phyloP scores from a whole-genome alignment of 2,113 vertebrate species.

The Ammodytes dubius region DNA sequence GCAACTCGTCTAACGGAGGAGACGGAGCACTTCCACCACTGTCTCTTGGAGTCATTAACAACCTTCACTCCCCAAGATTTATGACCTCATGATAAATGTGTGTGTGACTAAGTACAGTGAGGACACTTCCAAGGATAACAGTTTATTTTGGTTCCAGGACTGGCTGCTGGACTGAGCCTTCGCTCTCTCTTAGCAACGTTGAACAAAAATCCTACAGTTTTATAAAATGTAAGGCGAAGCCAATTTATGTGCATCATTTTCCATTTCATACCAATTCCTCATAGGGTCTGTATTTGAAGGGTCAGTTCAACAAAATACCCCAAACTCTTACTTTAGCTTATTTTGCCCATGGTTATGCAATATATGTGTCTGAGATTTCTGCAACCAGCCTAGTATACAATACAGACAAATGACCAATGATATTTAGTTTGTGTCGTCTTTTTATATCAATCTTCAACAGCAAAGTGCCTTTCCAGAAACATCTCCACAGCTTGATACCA shows the following conservation, averaged over 20 bases:
- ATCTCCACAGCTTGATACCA: not conserved
- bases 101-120: constrained; percentile 76
- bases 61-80: constrained; percentile 79
- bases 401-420: not conserved
- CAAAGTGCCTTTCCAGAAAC: not conserved
- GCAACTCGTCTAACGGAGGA: constrained; percentile 52
- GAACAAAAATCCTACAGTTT: constrained; percentile 22
- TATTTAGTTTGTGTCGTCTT: not conserved
- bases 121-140: constrained; percentile 80
- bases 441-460: not conserved
- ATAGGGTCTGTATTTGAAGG: not conserved
- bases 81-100: constrained; percentile 78
- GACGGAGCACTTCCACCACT: constrained; percentile 70
- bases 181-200: constrained; percentile 7
- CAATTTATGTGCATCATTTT: constrained; percentile 27
- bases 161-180: constrained; percentile 20
- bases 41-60: constrained; percentile 77
- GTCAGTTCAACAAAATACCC: not conserved
- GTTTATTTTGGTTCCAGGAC: constrained; percentile 66
- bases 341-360: not conserved
- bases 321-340: not conserved
- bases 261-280: constrained; percentile 16
- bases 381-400: not conserved
- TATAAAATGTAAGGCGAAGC: not conserved
- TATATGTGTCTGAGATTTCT: not conserved